Conservation (phyloP, 2,888 invertebrate species). For the Epirrhoe alternata region DNA sequence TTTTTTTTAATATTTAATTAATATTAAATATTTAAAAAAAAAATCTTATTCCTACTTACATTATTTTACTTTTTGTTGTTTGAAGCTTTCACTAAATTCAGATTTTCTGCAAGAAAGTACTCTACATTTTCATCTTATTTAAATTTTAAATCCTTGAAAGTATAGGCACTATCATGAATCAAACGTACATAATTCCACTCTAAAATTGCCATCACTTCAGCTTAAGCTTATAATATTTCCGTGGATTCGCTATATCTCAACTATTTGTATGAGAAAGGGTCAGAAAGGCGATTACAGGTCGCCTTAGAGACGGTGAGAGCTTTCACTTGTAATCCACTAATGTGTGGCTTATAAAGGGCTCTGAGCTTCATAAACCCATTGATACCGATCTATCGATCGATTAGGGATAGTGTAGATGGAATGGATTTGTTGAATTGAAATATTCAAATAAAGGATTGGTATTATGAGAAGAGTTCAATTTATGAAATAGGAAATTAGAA, state of each 20-base stretch:
- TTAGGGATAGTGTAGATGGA: slow-evolving; percentile 25
- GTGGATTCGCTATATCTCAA: slow-evolving; percentile 28
- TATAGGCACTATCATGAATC: slow-evolving; percentile 8
- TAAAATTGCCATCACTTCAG: slow-evolving; percentile 31
- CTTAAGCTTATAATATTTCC: slow-evolving; percentile 32
- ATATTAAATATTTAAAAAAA: too few species aligned
- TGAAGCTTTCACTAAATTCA: too few species aligned
- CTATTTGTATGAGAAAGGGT: slow-evolving; percentile 58
- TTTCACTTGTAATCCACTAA: slow-evolving; percentile 77
- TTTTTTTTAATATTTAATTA: too few species aligned
- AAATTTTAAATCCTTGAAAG: slow-evolving; percentile 2
- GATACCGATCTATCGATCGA: slow-evolving; percentile 41
- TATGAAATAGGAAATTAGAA: too few species aligned
- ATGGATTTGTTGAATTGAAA: slow-evolving; percentile 8
- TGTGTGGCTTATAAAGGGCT: slow-evolving; percentile 69
- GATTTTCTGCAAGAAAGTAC: too few species aligned
- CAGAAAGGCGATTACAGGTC: slow-evolving; percentile 79
- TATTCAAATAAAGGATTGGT: slow-evolving; percentile 1
- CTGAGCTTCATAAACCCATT: slow-evolving; percentile 46
- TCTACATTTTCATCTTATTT: background rate
- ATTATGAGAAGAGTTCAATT: too few species aligned
- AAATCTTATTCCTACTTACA: too few species aligned
- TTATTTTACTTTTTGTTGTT: too few species aligned
- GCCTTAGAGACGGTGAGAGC: slow-evolving; percentile 70
- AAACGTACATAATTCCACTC: slow-evolving; percentile 20